Evolutionary conservation across 2,888 invertebrate genomes (phyloP).

Genomic region (Platypus cylindrus): DNA sequence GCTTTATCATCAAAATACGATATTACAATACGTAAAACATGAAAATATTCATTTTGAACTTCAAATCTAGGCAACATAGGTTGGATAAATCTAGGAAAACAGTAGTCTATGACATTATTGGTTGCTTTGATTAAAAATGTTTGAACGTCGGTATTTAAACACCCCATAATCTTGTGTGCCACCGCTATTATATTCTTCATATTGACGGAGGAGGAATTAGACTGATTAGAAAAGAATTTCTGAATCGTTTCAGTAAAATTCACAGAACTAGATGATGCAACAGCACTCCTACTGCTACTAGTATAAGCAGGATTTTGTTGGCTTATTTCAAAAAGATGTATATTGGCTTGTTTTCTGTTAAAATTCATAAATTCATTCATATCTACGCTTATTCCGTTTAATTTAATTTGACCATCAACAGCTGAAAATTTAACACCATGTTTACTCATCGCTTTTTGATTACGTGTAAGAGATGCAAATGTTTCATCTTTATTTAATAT

Average conservation of each 20-base stretch:
- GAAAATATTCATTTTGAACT: too few relatives aligned
- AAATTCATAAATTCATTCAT: slow-evolving; percentile 23
- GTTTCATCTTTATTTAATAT: slow-evolving; percentile 44
- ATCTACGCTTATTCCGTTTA: slow-evolving; percentile 25
- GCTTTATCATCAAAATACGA: slow-evolving; percentile 13
- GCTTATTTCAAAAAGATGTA: slow-evolving; percentile 17
- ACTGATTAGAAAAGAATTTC: too few relatives aligned
- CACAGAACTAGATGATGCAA: background rate
- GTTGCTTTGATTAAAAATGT: too few relatives aligned
- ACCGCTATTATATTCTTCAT: too few relatives aligned
- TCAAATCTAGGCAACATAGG: slow-evolving; percentile 9
- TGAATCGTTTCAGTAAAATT: too few relatives aligned
- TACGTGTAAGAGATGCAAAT: slow-evolving; percentile 40
- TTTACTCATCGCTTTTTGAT: slow-evolving; percentile 42
- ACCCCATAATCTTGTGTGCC: too few relatives aligned
- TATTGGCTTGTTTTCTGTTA: slow-evolving; percentile 18
- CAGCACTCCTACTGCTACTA: too few relatives aligned
- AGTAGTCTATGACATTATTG: slow-evolving; percentile 6
- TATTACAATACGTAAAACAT: slow-evolving; percentile 10
- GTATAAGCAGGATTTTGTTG: slow-evolving; percentile 5
- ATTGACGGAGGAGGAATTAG: too few relatives aligned
- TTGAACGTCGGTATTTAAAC: too few relatives aligned
- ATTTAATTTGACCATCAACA: slow-evolving; percentile 21
- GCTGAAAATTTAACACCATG: slow-evolving; percentile 32
- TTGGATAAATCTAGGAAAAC: slow-evolving; percentile 5